These are phyloP conservation scores for Geotrypetes seraphini DNA, from an alignment of 2,797 vertebrate species.

Conservation along the genomic window DNA sequence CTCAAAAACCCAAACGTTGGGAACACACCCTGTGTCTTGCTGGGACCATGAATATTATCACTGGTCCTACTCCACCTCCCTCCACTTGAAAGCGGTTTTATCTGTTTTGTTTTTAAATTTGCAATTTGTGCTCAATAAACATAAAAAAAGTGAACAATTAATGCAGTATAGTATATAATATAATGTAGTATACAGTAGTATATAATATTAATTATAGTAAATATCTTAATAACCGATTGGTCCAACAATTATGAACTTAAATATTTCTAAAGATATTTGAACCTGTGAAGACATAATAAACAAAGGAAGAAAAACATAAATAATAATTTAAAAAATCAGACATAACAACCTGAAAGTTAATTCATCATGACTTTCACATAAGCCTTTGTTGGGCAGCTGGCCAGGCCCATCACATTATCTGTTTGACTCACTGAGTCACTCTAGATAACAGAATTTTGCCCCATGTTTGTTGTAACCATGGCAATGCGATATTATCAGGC, in stretches of 20 bases:
- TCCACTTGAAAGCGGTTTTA: no score
- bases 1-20: no score
- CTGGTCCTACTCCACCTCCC: no score
- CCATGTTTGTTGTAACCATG: conserved; percentile 79
- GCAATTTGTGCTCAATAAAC: no score
- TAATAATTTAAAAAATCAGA: no score
- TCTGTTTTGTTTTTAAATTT: no score
- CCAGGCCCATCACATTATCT: conserved; percentile 61
- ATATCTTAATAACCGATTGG: conserved; percentile 28
- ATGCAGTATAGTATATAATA: no score
- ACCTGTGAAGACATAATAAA: conserved; percentile 39
- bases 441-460: conserved; percentile 69
- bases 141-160: no score
- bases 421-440: conserved; percentile 69
- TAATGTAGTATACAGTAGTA: no score
- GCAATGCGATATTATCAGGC: conserved; percentile 67
- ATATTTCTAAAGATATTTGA: conserved; percentile 21
- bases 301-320: conserved; percentile 25
- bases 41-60: no score
- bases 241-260: no score
- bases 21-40: no score
- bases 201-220: conserved; percentile 29
- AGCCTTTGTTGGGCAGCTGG: conserved; percentile 58
- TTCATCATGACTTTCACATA: conserved; percentile 59
- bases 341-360: conserved; percentile 55